A percentile compares a stretch with the other conserved stretches of the same genome.
phyloP scores from a whole-genome alignment of 2,797 vertebrate genomes.

The Vultur gryphus region DNA sequence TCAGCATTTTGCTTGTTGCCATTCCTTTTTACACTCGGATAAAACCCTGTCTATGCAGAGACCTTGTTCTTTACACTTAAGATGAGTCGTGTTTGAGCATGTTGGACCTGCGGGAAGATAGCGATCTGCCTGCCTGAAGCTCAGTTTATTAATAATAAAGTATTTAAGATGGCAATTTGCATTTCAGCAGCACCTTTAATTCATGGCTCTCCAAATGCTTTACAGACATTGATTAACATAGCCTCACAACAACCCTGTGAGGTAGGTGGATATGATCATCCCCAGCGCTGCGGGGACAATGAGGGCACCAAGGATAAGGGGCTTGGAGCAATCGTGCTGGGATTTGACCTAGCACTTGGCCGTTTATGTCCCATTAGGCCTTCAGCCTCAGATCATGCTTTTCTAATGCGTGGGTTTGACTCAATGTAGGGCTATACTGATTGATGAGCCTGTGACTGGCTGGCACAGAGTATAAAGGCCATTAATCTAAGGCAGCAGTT shows the following conservation, averaged over 20 bases:
- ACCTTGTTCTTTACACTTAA: neutral
- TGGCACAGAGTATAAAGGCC: neutral
- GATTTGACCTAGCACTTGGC: neutral
- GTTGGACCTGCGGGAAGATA: neutral
- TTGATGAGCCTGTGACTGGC: neutral
- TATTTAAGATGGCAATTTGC: neutral
- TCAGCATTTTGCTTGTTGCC: neutral
- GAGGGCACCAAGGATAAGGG: neutral
- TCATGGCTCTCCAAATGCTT: neutral
- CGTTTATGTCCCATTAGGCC: neutral
- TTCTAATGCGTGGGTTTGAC: fast-evolving
- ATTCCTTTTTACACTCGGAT: neutral
- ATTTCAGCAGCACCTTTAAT: conserved; percentile 55
- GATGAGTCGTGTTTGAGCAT: neutral
- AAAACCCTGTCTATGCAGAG: neutral
- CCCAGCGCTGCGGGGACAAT: neutral
- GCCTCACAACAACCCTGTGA: conserved; percentile 35
- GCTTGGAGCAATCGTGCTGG: neutral
- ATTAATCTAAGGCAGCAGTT: neutral
- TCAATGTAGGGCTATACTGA: neutral
- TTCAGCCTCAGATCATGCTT: neutral
- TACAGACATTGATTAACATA: neutral
- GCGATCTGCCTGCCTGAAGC: neutral
- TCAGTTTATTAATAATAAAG: neutral
- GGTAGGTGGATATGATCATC: neutral